Evolutionary conservation across 2,113 vertebrate species (phyloP).

Genomic region (Pao palembangensis): DNA sequence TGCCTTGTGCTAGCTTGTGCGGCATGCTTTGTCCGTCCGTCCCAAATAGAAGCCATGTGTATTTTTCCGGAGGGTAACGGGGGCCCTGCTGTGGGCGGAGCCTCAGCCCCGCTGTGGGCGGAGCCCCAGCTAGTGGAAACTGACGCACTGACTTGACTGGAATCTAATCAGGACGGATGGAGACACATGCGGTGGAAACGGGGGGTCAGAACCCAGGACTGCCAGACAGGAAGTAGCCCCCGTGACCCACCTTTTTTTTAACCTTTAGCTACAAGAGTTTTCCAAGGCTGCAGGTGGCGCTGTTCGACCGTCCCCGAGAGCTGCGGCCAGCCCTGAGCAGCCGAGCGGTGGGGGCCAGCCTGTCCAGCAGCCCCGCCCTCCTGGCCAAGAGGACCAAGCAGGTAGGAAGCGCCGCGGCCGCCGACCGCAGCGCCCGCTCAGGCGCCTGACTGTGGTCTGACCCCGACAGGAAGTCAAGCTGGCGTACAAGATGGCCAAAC

Average conservation of each 20-base stretch:
- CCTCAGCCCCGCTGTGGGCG: no score
- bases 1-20: no score
- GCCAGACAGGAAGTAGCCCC: neutral
- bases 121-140: no score
- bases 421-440: fast-evolving
- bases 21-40: no score
- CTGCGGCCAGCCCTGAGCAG: conserved; percentile 80
- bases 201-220: no score
- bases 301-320: conserved; percentile 88
- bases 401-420: conserved; percentile 66
- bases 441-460: neutral
- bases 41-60: no score
- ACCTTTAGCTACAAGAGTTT: conserved; percentile 87
- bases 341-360: conserved; percentile 76
- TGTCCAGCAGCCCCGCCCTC: conserved; percentile 89
- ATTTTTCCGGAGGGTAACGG: no score
- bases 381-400: conserved; percentile 97
- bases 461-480: conserved; percentile 89
- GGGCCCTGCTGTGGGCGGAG: no score
- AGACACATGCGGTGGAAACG: no score
- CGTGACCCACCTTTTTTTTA: neutral
- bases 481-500: conserved; percentile 90
- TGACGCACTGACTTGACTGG: no score
- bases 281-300: conserved; percentile 81
- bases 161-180: no score